These are phyloP conservation scores for Habropoda laboriosa DNA, from an alignment of 1,140 invertebrate species.

Conservation along the genomic window DNA sequence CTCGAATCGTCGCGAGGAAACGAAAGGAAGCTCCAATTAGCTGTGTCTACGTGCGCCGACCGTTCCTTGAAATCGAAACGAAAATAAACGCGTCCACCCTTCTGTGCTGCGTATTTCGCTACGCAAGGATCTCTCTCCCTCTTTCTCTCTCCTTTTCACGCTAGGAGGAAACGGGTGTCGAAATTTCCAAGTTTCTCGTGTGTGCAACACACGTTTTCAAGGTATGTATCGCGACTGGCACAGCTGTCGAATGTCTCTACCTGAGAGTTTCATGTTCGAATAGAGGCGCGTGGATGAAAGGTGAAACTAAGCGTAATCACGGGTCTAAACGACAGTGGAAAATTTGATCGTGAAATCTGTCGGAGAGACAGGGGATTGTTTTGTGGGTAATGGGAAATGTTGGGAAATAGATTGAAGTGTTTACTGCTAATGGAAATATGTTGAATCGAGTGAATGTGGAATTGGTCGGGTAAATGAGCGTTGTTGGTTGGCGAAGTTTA, in stretches of 20 bases:
- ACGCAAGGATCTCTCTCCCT: too few species aligned
- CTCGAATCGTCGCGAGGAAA: background rate
- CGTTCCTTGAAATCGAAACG: conserved; percentile 42
- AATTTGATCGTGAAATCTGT: background rate
- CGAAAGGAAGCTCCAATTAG: conserved; percentile 36
- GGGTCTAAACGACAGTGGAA: too few species aligned
- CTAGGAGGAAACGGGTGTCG: too few species aligned
- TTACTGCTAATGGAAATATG: background rate
- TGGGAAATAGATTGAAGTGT: background rate
- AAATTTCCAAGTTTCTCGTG: too few species aligned
- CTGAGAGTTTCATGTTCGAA: conserved; percentile 1
- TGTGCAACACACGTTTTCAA: background rate
- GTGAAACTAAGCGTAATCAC: background rate
- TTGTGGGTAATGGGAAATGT: too few species aligned
- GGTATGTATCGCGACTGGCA: background rate
- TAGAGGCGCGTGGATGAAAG: background rate
- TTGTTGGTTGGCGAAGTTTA: background rate
- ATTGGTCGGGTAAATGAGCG: background rate
- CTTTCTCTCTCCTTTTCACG: too few species aligned
- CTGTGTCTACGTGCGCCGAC: background rate
- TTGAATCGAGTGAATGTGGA: background rate
- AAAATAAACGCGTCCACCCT: conserved; percentile 59
- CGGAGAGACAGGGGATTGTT: background rate
- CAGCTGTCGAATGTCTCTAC: conserved; percentile 2
- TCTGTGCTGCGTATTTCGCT: too few species aligned